Evolutionary conservation across 2,797 vertebrate species (phyloP).

Genomic region (Tapera naevia): DNA sequence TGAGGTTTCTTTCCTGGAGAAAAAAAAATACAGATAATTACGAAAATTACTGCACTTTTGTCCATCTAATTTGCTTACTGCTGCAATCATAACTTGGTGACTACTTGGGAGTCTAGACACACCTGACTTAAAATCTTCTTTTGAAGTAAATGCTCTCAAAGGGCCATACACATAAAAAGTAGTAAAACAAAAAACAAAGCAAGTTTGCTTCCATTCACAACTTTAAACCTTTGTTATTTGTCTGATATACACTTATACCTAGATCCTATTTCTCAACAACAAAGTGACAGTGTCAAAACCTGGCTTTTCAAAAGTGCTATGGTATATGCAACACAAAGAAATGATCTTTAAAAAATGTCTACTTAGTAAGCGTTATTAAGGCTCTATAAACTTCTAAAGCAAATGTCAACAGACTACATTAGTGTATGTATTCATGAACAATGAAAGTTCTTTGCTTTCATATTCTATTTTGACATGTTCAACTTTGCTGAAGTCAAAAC

Average conservation of each 20-base stretch:
- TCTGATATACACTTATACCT: background rate
- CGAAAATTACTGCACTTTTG: background rate
- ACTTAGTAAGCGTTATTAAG: background rate
- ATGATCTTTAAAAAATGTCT: background rate
- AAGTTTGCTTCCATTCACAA: background rate
- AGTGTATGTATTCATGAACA: background rate
- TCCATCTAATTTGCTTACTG: background rate
- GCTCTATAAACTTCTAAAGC: background rate
- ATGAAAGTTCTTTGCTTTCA: background rate
- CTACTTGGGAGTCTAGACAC: background rate
- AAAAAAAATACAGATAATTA: background rate
- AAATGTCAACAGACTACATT: background rate
- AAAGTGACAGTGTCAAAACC: background rate
- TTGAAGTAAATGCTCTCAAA: background rate
- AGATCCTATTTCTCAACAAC: background rate
- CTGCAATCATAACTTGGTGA: background rate
- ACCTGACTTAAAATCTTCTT: background rate
- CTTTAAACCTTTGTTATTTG: background rate
- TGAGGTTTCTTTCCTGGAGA: slow-evolving; percentile 57
- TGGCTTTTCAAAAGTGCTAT: background rate
- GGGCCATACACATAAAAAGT: background rate
- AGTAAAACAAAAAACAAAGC: background rate
- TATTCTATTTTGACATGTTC: background rate
- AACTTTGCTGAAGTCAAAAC: background rate
- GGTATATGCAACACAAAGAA: background rate